Conservation (phyloP, 1,140 invertebrate genomes). For the Bombus terrestris region DNA sequence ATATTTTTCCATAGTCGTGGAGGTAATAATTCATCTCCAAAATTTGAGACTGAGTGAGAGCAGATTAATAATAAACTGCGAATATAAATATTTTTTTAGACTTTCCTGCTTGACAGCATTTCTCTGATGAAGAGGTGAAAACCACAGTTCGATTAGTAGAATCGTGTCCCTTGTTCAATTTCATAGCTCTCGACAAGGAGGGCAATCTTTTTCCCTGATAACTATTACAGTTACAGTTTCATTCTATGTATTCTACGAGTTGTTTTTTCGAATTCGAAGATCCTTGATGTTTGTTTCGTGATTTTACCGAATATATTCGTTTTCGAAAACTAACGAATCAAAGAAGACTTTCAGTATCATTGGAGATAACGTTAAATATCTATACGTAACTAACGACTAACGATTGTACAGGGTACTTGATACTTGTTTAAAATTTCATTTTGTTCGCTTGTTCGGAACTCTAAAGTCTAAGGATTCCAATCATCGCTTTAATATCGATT, state of each 20-base stretch:
- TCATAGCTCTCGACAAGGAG: neutral
- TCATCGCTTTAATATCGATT: neutral
- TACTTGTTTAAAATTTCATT: neutral
- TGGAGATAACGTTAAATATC: neutral
- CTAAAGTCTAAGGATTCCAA: neutral
- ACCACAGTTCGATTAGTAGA: neutral
- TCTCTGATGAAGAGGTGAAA: neutral
- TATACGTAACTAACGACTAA: neutral
- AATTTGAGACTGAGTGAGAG: constrained; percentile 14
- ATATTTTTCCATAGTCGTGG: neutral
- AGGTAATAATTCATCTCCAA: neutral
- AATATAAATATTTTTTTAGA: neutral
- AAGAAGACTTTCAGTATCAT: neutral
- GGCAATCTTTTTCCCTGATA: neutral
- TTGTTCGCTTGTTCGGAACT: neutral
- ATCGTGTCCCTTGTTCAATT: neutral
- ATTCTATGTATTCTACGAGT: neutral
- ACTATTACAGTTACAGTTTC: neutral
- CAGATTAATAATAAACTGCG: neutral
- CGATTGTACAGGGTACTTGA: neutral
- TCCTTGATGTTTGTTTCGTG: neutral
- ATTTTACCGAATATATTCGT: neutral
- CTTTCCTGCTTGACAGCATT: neutral
- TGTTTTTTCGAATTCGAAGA: neutral
- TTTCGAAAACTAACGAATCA: neutral